A percentile compares a stretch with the other conserved stretches of the same genome.
Conservation (phyloP, 35 echinoderm and acorn worm genomes). For the Ophioderma brevispina region DNA sequence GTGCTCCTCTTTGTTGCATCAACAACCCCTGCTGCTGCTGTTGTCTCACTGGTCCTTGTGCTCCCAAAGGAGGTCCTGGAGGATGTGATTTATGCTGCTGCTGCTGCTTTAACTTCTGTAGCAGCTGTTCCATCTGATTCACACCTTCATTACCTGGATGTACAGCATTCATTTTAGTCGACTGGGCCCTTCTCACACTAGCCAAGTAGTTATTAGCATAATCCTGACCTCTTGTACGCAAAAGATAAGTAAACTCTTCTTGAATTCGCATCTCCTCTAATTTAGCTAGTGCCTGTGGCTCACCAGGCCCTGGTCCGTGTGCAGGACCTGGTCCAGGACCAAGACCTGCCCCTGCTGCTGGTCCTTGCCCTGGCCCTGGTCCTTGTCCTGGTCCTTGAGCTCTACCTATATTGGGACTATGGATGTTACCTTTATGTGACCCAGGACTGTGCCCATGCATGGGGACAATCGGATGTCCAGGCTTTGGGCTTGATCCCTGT, state of each 20-base stretch:
- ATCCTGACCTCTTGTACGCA: conserved; percentile 59
- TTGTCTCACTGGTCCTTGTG: neutral
- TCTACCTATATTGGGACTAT: conserved; percentile 2
- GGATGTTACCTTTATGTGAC: neutral
- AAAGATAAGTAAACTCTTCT: conserved; percentile 63
- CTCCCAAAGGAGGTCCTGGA: neutral
- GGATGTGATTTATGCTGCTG: neutral
- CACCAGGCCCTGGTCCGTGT: neutral
- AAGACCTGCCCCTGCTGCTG: neutral
- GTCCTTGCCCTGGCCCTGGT: neutral
- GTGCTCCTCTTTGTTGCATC: conserved; percentile 6
- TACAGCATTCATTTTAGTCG: conserved; percentile 1
- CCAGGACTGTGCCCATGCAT: neutral
- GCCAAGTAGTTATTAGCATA: conserved; percentile 65
- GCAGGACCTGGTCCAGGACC: neutral
- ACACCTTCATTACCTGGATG: neutral
- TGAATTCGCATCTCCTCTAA: conserved; percentile 55
- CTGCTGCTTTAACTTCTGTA: conserved; percentile 22
- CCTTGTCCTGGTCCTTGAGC: neutral
- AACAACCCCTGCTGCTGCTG: conserved; percentile 4
- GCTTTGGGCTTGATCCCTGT: neutral
- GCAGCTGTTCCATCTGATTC: neutral
- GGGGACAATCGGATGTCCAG: neutral
- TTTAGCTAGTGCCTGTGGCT: conserved; percentile 58
- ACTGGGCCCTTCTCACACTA: conserved; percentile 23